Percentiles rank a stretch among this genome's conserved stretches.
Conservation (phyloP, 2,797 vertebrate species). For the Arremon aurantiirostris region DNA sequence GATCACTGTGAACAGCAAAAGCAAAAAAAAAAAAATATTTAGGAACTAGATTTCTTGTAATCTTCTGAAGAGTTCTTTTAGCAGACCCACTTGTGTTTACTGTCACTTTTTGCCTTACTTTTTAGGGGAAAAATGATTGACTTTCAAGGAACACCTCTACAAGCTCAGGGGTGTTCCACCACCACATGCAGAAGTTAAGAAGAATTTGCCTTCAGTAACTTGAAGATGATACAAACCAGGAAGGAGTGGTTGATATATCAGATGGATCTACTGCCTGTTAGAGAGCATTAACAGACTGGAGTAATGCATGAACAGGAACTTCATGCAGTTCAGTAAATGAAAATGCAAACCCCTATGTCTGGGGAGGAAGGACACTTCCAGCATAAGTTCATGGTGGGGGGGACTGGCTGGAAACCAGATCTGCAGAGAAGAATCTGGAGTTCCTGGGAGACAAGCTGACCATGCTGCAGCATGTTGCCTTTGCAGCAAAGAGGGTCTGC, state of each 20-base stretch:
- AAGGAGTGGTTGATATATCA: not conserved
- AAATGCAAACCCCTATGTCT: not conserved
- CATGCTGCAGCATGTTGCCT: fast-evolving
- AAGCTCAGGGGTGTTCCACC: not conserved
- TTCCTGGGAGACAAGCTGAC: not conserved
- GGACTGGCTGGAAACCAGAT: not conserved
- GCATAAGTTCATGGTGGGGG: fast-evolving
- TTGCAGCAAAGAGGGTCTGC: not conserved
- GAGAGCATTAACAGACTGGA: not conserved
- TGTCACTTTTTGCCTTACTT: not conserved
- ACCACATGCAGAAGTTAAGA: not conserved
- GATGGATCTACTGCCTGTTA: not conserved
- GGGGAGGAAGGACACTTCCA: not conserved
- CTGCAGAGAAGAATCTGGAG: not conserved
- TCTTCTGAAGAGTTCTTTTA: not conserved
- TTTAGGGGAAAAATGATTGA: not conserved
- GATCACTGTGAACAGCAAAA: not conserved
- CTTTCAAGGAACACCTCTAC: not conserved
- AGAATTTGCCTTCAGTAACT: not conserved
- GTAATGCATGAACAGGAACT: fast-evolving
- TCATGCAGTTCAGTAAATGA: not conserved
- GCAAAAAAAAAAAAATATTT: not conserved
- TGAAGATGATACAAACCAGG: not conserved
- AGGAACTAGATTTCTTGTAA: not conserved
- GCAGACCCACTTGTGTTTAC: not conserved